These are phyloP conservation scores for Eutrigla gurnardus DNA, from an alignment of 2,797 vertebrate genomes.

Conservation along the genomic window DNA sequence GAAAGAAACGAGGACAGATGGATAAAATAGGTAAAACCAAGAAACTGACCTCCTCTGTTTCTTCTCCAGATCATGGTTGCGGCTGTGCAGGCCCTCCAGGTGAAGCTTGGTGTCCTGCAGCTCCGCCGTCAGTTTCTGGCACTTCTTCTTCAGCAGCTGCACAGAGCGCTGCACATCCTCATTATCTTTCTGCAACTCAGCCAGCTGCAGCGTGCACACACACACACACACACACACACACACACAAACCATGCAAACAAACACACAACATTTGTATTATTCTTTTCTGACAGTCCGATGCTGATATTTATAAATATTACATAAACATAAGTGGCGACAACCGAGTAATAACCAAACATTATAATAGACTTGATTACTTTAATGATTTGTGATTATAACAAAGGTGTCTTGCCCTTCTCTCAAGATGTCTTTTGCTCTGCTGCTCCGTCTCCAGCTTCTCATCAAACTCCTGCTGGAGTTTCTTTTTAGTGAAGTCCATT, in stretches of 20 bases:
- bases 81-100: slow-evolving; percentile 95
- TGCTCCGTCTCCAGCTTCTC: slow-evolving; percentile 97
- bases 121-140: slow-evolving; percentile 91
- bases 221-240: slow-evolving; percentile 37
- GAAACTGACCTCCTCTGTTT: slow-evolving; percentile 94
- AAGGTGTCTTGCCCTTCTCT: slow-evolving; percentile 86
- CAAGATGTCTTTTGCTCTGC: slow-evolving; percentile 93
- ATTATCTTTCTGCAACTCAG: slow-evolving; percentile 92
- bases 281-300: slow-evolving; percentile 25
- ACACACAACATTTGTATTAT: slow-evolving; percentile 3
- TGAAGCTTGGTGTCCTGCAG: slow-evolving; percentile 98
- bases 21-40: neutral
- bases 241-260: slow-evolving; percentile 17
- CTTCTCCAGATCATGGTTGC: slow-evolving; percentile 98
- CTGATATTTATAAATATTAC: neutral
- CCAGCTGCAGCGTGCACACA: slow-evolving; percentile 83
- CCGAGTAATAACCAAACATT: slow-evolving; percentile 6
- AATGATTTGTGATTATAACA: slow-evolving; percentile 7
- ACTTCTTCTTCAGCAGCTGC: slow-evolving; percentile 97
- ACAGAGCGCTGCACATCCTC: slow-evolving; percentile 93
- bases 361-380: slow-evolving; percentile 1
- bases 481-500: slow-evolving; percentile 95
- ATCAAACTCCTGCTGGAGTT: slow-evolving; percentile 95
- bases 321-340: slow-evolving; percentile 20
- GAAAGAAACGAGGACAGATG: neutral